phyloP scores from a whole-genome alignment of 2,113 vertebrate species.

The Mugil cephalus region DNA sequence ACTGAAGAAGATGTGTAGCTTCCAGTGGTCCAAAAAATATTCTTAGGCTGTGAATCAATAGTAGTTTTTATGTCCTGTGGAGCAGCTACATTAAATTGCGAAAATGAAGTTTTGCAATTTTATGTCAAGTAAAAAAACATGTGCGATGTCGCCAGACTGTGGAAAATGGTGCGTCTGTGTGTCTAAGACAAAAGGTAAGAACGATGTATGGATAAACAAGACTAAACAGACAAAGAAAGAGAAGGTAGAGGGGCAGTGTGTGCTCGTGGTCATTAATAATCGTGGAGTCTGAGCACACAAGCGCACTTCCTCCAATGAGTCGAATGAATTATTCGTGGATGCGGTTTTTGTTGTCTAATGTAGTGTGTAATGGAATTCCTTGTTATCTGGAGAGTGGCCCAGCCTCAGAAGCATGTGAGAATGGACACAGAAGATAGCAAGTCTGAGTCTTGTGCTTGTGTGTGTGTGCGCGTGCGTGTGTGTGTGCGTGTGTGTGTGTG shows the following conservation, averaged over 20 bases:
- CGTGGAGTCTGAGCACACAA: slow-evolving; percentile 30
- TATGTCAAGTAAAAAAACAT: not conserved
- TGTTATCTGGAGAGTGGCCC: slow-evolving; percentile 64
- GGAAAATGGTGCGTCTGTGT: not conserved
- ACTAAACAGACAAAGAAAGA: slow-evolving; percentile 8
- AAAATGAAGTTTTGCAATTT: slow-evolving; percentile 9
- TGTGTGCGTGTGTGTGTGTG: slow-evolving; percentile 22
- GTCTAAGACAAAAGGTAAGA: not conserved
- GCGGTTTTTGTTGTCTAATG: slow-evolving; percentile 73
- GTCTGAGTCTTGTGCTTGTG: slow-evolving; percentile 8
- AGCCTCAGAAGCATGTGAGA: slow-evolving; percentile 34
- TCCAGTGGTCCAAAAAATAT: not conserved
- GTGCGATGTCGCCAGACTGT: slow-evolving; percentile 9
- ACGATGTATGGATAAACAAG: not conserved
- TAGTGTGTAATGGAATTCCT: slow-evolving; percentile 75
- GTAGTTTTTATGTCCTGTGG: not conserved
- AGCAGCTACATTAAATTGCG: not conserved
- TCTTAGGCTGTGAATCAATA: not conserved
- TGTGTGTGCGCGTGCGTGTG: slow-evolving; percentile 18
- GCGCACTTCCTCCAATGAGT: slow-evolving; percentile 64
- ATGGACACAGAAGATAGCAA: slow-evolving; percentile 41
- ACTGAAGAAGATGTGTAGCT: not conserved
- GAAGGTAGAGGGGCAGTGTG: not conserved
- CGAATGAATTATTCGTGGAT: slow-evolving; percentile 68
- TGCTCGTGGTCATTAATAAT: slow-evolving; percentile 46